Evolutionary conservation across 2,888 invertebrate species (phyloP), one percentile per base, ranked within the genome.

Genomic region (Erynnis tages): DNA sequence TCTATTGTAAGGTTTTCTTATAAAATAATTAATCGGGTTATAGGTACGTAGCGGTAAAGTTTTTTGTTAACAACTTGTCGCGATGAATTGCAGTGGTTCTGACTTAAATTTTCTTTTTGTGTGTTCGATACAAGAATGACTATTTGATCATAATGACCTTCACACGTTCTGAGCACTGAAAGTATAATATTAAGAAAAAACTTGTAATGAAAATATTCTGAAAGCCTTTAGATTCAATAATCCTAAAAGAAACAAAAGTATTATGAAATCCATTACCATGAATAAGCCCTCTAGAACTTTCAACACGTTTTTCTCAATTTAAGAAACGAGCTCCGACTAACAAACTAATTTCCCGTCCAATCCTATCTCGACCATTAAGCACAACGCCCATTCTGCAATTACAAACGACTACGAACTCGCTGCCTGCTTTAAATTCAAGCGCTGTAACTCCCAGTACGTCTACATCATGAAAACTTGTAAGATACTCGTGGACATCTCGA

Each of bases 341-440:
- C 29, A 44, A 29, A 44, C 43, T 44, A 50, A 52, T 52, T 52
- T 52, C 50, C 44, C 43, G 8, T 41, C 43, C 34, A 50, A 50
- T 50, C 43, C 35, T 35, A 43, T 50, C 41, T 13, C 41, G 34
- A 3, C 41, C 43, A 50, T 50, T 50, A 50, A 43, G 29, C 43
- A 45, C 23, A 30, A 30, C 29, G 37, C 38, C 30, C 37, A 52
- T 29, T 27, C 44, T 43, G 41, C 41, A 49, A 50, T 50, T 50
- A 50, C 50, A 40, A 48, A 48, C 40, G 27, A 21, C 30, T 56
- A 61, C 58, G 60, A 61, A 54, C 50, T 50, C 56, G 55, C 57
- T 54, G 54, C 54, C 60, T 59, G 46, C 52, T 65, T 64, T 57
- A 57, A 50, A 66, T 66, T 63, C 65, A 59, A 52, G 29, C 32